Evolutionary conservation across 2,888 invertebrate species (phyloP).

Genomic region (Cyclophora punctaria): DNA sequence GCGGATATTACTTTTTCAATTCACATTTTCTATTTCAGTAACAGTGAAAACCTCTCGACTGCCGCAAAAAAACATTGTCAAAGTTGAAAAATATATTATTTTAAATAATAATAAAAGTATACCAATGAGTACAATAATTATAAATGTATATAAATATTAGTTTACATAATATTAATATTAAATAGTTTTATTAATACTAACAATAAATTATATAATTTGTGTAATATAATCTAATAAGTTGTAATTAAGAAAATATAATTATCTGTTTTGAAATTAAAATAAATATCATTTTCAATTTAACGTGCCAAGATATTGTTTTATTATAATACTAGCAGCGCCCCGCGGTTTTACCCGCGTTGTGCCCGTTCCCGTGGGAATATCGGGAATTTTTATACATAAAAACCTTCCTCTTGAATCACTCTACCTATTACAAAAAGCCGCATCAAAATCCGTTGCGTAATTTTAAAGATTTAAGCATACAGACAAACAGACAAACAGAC

Average conservation of each 20-base stretch:
- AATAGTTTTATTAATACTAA: slow-evolving; percentile 1
- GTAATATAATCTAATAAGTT: slow-evolving; percentile 51
- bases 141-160: slow-evolving; percentile 52
- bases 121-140: slow-evolving; percentile 71
- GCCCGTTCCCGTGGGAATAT: too few relatives aligned
- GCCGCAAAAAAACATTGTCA: slow-evolving; percentile 28
- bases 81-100: slow-evolving; percentile 30
- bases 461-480: too few relatives aligned
- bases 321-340: too few relatives aligned
- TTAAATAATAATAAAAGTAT: slow-evolving; percentile 44
- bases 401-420: too few relatives aligned
- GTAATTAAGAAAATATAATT: slow-evolving; percentile 40
- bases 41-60: too few relatives aligned
- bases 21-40: too few relatives aligned
- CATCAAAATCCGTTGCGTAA: too few relatives aligned
- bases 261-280: slow-evolving; percentile 52
- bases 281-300: slow-evolving; percentile 73
- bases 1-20: too few relatives aligned
- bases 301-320: slow-evolving; percentile 67
- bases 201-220: slow-evolving; percentile 28
- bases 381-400: too few relatives aligned
- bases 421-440: too few relatives aligned
- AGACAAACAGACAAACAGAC: too few relatives aligned
- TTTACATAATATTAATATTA: background rate
- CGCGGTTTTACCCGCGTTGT: too few relatives aligned